Conservation (phyloP, 2,888 invertebrate genomes). For the Bombyx huttoni region DNA sequence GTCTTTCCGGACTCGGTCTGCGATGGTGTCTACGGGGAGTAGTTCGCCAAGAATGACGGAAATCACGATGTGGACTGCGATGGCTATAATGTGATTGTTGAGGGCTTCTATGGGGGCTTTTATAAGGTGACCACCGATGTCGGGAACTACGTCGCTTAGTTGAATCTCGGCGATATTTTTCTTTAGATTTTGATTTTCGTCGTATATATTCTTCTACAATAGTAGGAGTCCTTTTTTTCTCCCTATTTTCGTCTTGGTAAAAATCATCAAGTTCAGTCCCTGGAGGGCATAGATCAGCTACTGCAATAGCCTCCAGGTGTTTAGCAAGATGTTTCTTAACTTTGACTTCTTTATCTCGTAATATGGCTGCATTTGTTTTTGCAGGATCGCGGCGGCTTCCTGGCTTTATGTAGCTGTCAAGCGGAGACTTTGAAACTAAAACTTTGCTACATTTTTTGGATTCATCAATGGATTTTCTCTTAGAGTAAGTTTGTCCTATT, state of each 20-base stretch:
- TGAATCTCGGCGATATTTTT: constrained; percentile 4
- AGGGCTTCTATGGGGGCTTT: constrained; percentile 15
- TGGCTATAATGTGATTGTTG: constrained; percentile 5
- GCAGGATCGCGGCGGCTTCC: constrained; percentile 57
- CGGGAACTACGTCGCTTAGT: constrained; percentile 8
- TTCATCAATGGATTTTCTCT: not conserved
- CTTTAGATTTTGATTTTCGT: constrained; percentile 3
- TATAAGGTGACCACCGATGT: constrained; percentile 1
- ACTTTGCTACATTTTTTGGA: not conserved
- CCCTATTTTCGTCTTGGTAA: constrained; percentile 24
- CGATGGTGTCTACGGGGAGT: constrained; percentile 10
- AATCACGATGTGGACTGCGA: constrained; percentile 14
- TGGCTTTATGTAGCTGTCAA: constrained; percentile 48
- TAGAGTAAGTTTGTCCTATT: not conserved
- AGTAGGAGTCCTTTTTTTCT: constrained; percentile 13
- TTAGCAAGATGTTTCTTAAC: constrained; percentile 56
- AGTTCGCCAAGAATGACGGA: constrained; percentile 8
- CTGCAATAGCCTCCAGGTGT: constrained; percentile 46
- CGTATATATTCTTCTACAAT: constrained; percentile 4
- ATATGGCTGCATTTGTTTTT: constrained; percentile 59
- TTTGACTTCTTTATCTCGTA: constrained; percentile 54
- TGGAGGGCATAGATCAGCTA: constrained; percentile 50
- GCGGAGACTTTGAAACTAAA: constrained; percentile 2
- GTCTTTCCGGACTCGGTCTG: constrained; percentile 10
- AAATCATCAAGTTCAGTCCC: constrained; percentile 62